These are phyloP conservation scores for Catajapyx aquilonaris DNA, from an alignment of 1,140 invertebrate species.

Conservation along the genomic window DNA sequence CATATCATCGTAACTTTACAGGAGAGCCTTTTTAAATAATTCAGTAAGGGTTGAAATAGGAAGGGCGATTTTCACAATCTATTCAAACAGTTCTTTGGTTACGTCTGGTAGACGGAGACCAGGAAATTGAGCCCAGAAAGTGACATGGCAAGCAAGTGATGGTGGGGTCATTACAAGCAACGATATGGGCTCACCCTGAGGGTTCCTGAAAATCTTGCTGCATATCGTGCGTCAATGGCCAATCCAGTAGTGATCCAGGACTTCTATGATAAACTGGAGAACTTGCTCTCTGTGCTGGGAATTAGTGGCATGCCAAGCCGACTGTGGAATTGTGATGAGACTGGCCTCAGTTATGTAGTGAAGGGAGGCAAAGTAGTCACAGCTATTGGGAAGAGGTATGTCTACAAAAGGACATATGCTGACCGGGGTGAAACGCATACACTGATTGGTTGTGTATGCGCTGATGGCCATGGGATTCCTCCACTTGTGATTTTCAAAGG, in stretches of 20 bases:
- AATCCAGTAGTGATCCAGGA: background rate
- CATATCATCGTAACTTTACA: too few relatives aligned
- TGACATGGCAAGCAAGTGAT: too few relatives aligned
- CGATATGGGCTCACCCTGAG: background rate
- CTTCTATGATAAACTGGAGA: conserved; percentile 2
- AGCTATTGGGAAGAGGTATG: conserved; percentile 4
- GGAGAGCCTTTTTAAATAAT: too few relatives aligned
- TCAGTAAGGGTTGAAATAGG: too few relatives aligned
- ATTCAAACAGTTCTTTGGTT: too few relatives aligned
- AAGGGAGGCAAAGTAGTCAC: conserved; percentile 3
- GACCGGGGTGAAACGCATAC: background rate
- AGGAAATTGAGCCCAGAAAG: too few relatives aligned
- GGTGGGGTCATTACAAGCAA: too few relatives aligned
- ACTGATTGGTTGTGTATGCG: background rate
- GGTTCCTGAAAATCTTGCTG: conserved; percentile 3
- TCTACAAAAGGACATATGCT: conserved; percentile 4
- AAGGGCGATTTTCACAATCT: too few relatives aligned
- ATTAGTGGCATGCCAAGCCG: background rate
- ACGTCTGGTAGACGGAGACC: too few relatives aligned
- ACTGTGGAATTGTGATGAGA: conserved; percentile 6
- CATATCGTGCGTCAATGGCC: background rate
- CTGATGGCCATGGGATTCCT: too few relatives aligned
- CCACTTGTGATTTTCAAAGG: too few relatives aligned
- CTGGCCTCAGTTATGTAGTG: conserved; percentile 1
- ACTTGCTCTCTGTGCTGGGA: background rate